Evolutionary conservation across 2,888 invertebrate species (phyloP).

Genomic region (Lordiphosa fenestrarum): DNA sequence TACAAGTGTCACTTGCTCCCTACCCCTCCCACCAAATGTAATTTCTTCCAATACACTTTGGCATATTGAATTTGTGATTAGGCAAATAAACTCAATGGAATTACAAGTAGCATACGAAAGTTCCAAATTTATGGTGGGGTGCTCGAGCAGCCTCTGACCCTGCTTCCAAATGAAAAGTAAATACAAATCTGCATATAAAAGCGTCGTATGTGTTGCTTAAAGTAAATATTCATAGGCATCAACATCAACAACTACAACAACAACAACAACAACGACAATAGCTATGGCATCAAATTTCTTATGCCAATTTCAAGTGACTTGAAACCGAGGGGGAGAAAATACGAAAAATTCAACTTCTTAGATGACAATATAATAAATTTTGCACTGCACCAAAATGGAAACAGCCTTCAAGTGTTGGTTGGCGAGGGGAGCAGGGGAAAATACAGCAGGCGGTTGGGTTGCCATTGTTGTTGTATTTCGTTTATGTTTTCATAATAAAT

Average conservation of each 20-base stretch:
- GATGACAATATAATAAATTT: slow-evolving; percentile 36
- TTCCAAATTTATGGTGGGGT: slow-evolving; percentile 45
- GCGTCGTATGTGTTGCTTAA: slow-evolving; percentile 49
- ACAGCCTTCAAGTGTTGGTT: slow-evolving; percentile 12
- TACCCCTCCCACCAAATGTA: slow-evolving; percentile 44
- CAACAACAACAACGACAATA: slow-evolving; percentile 27
- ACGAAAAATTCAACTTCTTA: slow-evolving; percentile 24
- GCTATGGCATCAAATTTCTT: slow-evolving; percentile 32
- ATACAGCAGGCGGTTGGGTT: neutral
- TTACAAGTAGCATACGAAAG: slow-evolving; percentile 60
- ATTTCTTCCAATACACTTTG: slow-evolving; percentile 73
- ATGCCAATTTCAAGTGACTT: slow-evolving; percentile 43
- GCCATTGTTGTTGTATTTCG: slow-evolving; percentile 21
- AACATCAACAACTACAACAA: slow-evolving; percentile 27
- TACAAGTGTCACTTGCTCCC: slow-evolving; percentile 32
- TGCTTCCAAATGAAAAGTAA: slow-evolving; percentile 15
- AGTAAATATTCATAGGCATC: slow-evolving; percentile 70
- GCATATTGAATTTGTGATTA: slow-evolving; percentile 74
- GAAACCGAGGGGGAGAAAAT: slow-evolving; percentile 26
- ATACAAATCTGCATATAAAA: slow-evolving; percentile 39
- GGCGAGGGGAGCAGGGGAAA: neutral
- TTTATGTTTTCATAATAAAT: slow-evolving; percentile 74
- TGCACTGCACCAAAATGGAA: slow-evolving; percentile 33
- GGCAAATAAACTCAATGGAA: slow-evolving; percentile 68
- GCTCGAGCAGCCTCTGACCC: neutral